Evolutionary conservation across 2,113 vertebrate genomes (phyloP).

Genomic region (Microtus pennsylvanicus): DNA sequence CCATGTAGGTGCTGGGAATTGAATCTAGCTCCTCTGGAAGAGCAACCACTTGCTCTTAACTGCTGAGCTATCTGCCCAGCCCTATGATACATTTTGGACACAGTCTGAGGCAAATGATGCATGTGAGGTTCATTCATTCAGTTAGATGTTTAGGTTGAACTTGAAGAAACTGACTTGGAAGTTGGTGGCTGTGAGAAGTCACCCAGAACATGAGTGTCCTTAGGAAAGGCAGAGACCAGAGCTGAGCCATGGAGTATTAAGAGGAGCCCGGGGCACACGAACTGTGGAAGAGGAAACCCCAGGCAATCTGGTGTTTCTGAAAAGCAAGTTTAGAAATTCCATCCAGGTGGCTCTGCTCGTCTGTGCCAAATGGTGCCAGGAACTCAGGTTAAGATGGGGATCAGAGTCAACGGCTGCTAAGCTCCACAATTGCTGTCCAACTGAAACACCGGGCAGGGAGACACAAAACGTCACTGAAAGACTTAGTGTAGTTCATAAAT

Average conservation of each 20-base stretch:
- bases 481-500: neutral
- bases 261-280: neutral
- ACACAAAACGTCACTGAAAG: neutral
- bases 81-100: neutral
- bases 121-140: too few species aligned
- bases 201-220: too few species aligned
- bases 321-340: constrained; percentile 9
- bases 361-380: neutral
- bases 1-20: too few species aligned
- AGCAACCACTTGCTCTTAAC: too few species aligned
- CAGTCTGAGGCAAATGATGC: fast-evolving
- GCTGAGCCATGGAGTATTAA: neutral
- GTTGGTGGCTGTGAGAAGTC: neutral
- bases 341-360: neutral
- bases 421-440: neutral
- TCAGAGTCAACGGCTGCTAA: neutral
- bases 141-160: neutral
- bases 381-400: neutral
- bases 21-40: too few species aligned
- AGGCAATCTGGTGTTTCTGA: neutral
- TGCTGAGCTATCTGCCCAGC: too few species aligned
- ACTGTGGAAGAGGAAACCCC: neutral
- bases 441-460: neutral
- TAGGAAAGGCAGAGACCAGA: neutral
- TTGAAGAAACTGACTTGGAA: neutral